These are phyloP conservation scores for Venusia cambrica DNA, from an alignment of 2,888 invertebrate species.

Conservation along the genomic window DNA sequence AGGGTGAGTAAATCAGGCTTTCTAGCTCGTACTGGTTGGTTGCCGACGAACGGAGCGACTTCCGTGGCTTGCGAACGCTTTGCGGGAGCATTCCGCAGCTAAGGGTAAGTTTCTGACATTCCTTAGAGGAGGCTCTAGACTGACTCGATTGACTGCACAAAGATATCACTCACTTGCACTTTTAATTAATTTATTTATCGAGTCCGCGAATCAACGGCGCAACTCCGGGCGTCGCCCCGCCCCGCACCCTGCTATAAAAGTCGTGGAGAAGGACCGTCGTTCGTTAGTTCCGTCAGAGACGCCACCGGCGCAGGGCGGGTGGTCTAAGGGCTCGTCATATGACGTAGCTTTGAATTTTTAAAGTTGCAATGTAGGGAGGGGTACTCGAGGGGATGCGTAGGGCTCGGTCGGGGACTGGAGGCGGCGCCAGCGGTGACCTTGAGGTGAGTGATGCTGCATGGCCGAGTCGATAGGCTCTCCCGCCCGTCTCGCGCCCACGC, in stretches of 20 bases:
- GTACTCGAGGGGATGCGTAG: conserved; percentile 50
- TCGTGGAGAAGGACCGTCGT: conserved; percentile 56
- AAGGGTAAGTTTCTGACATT: conserved; percentile 62
- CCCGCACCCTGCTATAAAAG: conserved; percentile 69
- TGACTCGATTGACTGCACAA: conserved; percentile 66
- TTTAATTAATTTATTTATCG: conserved; percentile 82
- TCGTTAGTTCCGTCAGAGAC: conserved; percentile 75
- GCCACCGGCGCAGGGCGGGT: conserved; percentile 59
- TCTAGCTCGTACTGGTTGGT: conserved; percentile 38
- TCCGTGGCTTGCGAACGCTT: conserved; percentile 40
- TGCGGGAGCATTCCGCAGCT: conserved; percentile 52
- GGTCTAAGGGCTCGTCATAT: conserved; percentile 55
- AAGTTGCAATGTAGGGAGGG: conserved; percentile 56
- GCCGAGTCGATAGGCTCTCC: conserved; percentile 61
- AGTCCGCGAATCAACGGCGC: conserved; percentile 78
- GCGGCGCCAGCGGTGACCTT: conserved; percentile 56
- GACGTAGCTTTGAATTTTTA: conserved; percentile 63
- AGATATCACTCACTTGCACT: conserved; percentile 80
- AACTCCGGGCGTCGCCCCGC: conserved; percentile 73
- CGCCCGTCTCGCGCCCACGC: conserved; percentile 65
- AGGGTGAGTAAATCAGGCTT: conserved; percentile 45
- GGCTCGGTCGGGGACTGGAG: conserved; percentile 44
- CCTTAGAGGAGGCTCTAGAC: conserved; percentile 66
- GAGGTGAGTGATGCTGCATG: conserved; percentile 69
- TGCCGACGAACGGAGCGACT: conserved; percentile 33